Conservation (phyloP, 2,113 vertebrate genomes). For the Equus quagga region DNA sequence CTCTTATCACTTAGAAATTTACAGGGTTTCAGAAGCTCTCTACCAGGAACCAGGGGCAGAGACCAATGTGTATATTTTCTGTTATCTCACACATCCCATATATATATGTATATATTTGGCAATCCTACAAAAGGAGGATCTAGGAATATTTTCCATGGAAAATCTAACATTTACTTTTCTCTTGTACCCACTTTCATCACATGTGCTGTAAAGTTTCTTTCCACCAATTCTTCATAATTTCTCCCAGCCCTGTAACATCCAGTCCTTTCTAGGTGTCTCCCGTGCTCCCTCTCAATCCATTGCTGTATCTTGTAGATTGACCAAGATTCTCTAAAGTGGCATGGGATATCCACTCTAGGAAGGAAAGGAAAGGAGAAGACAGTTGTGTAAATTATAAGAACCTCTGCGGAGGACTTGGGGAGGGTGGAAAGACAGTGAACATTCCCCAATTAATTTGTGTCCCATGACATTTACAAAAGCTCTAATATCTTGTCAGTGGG, state of each 20-base stretch:
- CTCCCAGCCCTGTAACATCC: too few relatives aligned
- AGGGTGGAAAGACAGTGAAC: not conserved
- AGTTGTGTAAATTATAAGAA: not conserved
- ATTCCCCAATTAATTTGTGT: not conserved
- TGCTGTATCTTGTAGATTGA: not conserved
- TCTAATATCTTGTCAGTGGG: too few relatives aligned
- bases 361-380: not conserved
- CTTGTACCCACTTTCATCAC: not conserved
- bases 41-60: not conserved
- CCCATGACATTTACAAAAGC: not conserved
- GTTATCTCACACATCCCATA: not conserved
- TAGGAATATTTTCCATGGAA: not conserved
- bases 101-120: not conserved
- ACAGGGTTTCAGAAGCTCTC: not conserved
- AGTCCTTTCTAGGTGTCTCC: not conserved
- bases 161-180: not conserved
- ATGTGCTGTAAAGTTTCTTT: not conserved
- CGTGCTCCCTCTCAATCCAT: rapidly evolving
- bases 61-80: not conserved
- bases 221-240: not conserved
- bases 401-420: rapidly evolving
- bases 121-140: not conserved
- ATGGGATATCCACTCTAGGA: not conserved
- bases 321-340: not conserved
- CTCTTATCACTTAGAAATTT: not conserved